Evolutionary conservation across 2,888 invertebrate species (phyloP).

Genomic region (Blastobasis adustella): DNA sequence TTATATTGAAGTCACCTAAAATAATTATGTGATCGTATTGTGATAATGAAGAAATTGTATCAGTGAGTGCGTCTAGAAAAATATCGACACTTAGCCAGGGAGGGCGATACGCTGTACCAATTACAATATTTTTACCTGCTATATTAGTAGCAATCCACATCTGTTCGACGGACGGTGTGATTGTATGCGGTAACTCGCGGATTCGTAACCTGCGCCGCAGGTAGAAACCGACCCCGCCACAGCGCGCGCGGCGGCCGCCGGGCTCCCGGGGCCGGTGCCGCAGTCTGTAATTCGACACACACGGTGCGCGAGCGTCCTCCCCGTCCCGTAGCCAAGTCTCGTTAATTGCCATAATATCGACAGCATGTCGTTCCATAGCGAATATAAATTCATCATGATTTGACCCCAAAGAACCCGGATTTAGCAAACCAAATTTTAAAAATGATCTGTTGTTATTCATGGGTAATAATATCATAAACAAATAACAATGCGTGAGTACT

Average conservation of each 20-base stretch:
- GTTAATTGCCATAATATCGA: constrained; percentile 1
- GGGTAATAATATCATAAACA: too few species aligned
- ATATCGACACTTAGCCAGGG: constrained; percentile 2
- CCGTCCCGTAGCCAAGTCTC: constrained; percentile 1
- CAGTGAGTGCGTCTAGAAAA: constrained; percentile 2
- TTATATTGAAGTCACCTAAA: constrained; percentile 5
- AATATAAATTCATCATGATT: background rate
- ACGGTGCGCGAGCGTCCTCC: background rate
- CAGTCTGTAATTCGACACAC: background rate
- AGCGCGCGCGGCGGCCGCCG: background rate
- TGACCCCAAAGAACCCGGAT: too few species aligned
- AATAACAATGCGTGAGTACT: too few species aligned
- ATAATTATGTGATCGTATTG: constrained; percentile 1
- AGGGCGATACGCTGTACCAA: constrained; percentile 7
- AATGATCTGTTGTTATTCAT: too few species aligned
- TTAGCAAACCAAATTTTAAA: too few species aligned
- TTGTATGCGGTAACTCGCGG: background rate
- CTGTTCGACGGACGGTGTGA: constrained; percentile 1
- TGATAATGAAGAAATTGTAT: constrained; percentile 1
- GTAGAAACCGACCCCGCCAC: constrained; percentile 4
- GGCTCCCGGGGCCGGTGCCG: background rate
- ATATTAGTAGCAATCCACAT: constrained; percentile 1
- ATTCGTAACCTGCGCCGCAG: background rate
- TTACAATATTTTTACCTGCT: background rate
- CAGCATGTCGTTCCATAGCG: background rate